Conservation (phyloP, 2,113 vertebrate species). For the Paramormyrops kingsleyae region DNA sequence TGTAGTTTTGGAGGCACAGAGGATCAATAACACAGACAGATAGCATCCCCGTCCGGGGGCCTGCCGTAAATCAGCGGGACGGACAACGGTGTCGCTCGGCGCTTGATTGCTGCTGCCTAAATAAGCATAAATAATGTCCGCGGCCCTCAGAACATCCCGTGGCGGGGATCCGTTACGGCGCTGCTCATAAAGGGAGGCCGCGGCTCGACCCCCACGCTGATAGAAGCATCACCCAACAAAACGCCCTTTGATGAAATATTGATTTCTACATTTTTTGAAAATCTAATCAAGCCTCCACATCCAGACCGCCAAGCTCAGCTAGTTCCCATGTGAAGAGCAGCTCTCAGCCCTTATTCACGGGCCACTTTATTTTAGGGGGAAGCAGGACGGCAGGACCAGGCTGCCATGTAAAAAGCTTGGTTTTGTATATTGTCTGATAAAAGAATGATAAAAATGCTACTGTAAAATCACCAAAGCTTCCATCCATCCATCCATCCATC, state of each 20-base stretch:
- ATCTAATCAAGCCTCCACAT: slow-evolving; percentile 8
- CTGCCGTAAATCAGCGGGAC: neutral
- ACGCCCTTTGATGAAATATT: slow-evolving; percentile 11
- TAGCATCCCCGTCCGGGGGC: neutral
- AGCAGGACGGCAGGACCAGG: neutral
- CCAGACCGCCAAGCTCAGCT: slow-evolving; percentile 6
- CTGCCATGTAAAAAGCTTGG: neutral
- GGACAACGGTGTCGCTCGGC: neutral
- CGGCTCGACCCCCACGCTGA: neutral
- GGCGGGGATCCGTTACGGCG: neutral
- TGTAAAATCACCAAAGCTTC: neutral
- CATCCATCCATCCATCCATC: neutral
- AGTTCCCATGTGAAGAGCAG: neutral
- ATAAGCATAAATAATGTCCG: slow-evolving; percentile 11
- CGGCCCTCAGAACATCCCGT: neutral
- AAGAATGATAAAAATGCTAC: neutral
- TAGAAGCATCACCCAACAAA: neutral
- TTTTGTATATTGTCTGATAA: neutral
- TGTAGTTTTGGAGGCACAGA: neutral
- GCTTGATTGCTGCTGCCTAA: slow-evolving; percentile 13
- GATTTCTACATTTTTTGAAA: slow-evolving; percentile 18
- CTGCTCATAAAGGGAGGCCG: neutral
- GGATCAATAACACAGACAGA: neutral
- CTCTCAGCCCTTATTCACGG: neutral
- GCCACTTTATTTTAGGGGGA: neutral